Conservation (phyloP, 2,888 invertebrate species). For the Cryptophagus acutangulus region DNA sequence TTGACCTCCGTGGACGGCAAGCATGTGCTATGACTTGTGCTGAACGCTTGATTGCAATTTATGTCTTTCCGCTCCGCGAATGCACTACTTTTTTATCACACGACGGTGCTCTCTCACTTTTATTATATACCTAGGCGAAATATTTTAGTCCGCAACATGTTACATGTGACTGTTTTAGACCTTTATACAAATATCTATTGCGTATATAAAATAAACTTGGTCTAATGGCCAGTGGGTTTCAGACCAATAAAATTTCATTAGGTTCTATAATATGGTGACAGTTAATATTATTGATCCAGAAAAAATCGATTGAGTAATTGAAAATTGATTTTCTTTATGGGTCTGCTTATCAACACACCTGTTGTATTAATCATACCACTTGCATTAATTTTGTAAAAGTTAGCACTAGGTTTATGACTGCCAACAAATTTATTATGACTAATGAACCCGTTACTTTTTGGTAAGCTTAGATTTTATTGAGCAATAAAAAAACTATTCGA, state of each 20-base stretch:
- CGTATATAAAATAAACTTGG: constrained; percentile 1
- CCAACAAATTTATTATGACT: too few species aligned
- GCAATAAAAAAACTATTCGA: too few species aligned
- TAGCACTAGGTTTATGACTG: too few species aligned
- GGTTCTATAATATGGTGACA: too few species aligned
- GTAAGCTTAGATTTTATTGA: too few species aligned
- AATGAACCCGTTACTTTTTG: too few species aligned
- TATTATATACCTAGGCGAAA: constrained; percentile 1
- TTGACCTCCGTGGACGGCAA: constrained; percentile 30
- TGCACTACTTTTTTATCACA: constrained; percentile 16
- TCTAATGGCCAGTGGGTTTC: constrained; percentile 3
- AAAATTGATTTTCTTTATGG: too few species aligned
- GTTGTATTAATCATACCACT: too few species aligned
- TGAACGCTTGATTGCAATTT: constrained; percentile 35
- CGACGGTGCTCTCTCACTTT: background rate
- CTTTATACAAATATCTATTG: constrained; percentile 3
- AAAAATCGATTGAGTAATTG: too few species aligned
- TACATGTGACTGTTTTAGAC: constrained; percentile 1
- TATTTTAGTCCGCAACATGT: constrained; percentile 4
- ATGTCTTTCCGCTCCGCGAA: constrained; percentile 30
- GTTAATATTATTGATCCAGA: too few species aligned
- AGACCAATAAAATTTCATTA: constrained; percentile 3
- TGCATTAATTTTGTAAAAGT: too few species aligned
- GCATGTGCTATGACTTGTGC: constrained; percentile 30
- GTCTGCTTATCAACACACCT: too few species aligned